Conservation (phyloP, 2,797 vertebrate genomes). For the Hydrocynus forskahlii region DNA sequence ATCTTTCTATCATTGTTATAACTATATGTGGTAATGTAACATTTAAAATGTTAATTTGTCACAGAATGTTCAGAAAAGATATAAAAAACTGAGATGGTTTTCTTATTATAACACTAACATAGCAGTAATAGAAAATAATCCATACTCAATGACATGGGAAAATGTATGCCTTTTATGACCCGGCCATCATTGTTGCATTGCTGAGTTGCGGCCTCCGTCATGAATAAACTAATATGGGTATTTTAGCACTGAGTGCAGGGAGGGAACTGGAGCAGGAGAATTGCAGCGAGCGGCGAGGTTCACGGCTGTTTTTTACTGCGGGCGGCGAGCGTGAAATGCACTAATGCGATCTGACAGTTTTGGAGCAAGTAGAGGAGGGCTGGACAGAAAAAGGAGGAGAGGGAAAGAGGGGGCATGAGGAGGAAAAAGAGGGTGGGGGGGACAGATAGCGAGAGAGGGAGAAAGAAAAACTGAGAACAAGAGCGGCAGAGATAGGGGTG, state of each 20-base stretch:
- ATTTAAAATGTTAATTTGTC: too few species aligned
- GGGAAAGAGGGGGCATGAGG: slow-evolving; percentile 53
- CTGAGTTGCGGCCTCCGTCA: slow-evolving; percentile 65
- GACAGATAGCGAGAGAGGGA: slow-evolving; percentile 63
- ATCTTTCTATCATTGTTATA: too few species aligned
- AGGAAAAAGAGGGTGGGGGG: slow-evolving; percentile 65
- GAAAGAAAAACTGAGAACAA: slow-evolving; percentile 59
- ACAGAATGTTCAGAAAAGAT: too few species aligned
- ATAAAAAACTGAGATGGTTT: too few species aligned
- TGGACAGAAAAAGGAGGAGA: slow-evolving; percentile 64
- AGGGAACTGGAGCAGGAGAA: slow-evolving; percentile 97
- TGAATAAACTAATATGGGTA: slow-evolving; percentile 76
- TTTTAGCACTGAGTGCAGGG: slow-evolving; percentile 81
- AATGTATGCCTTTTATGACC: neutral
- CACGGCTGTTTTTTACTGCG: slow-evolving; percentile 93
- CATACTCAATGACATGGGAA: too few species aligned
- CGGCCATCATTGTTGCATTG: slow-evolving; percentile 56
- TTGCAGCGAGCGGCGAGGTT: slow-evolving; percentile 88
- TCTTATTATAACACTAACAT: too few species aligned
- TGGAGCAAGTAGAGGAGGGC: slow-evolving; percentile 88
- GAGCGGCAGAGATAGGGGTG: slow-evolving; percentile 59
- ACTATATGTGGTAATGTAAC: too few species aligned
- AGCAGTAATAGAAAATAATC: too few species aligned
- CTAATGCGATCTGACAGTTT: slow-evolving; percentile 97
- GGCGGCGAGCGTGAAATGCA: slow-evolving; percentile 89